Conservation (phyloP, 2,888 invertebrate species). For the Dicycla oo region DNA sequence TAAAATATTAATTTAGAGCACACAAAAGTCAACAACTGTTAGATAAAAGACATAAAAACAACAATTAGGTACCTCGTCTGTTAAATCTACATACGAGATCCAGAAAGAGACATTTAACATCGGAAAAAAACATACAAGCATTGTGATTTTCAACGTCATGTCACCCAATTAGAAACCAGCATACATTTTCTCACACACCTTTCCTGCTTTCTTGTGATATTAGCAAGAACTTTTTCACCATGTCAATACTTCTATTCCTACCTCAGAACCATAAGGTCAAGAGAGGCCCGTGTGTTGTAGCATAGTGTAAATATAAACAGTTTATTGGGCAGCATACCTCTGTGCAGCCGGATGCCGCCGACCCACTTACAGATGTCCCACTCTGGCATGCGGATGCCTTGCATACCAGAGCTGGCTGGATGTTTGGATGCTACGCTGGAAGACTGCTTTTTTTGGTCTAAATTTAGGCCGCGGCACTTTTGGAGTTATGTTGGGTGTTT, state of each 20-base stretch:
- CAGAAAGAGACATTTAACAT: neutral
- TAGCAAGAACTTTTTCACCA: neutral
- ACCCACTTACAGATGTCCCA: slow-evolving; percentile 71
- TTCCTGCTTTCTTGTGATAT: neutral
- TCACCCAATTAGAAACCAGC: neutral
- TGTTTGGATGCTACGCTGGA: slow-evolving; percentile 11
- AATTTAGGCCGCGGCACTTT: too few relatives aligned
- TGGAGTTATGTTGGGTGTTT: neutral
- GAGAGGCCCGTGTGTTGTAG: slow-evolving; percentile 35
- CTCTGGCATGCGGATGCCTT: slow-evolving; percentile 51
- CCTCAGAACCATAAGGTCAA: slow-evolving; percentile 33
- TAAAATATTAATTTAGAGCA: too few relatives aligned
- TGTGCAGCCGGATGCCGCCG: slow-evolving; percentile 66
- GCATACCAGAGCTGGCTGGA: slow-evolving; percentile 55
- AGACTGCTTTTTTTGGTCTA: slow-evolving; percentile 11
- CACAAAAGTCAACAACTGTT: too few relatives aligned
- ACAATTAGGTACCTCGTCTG: neutral
- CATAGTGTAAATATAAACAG: slow-evolving; percentile 69
- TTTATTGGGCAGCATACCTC: slow-evolving; percentile 69
- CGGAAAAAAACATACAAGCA: neutral
- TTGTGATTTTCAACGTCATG: neutral
- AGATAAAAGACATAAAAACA: neutral
- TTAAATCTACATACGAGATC: neutral
- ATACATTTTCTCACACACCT: neutral
- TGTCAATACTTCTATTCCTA: neutral